A percentile compares a stretch with the other conserved stretches of the same genome.
Conservation (phyloP, 2,113 vertebrate species). For the Willisornis vidua region DNA sequence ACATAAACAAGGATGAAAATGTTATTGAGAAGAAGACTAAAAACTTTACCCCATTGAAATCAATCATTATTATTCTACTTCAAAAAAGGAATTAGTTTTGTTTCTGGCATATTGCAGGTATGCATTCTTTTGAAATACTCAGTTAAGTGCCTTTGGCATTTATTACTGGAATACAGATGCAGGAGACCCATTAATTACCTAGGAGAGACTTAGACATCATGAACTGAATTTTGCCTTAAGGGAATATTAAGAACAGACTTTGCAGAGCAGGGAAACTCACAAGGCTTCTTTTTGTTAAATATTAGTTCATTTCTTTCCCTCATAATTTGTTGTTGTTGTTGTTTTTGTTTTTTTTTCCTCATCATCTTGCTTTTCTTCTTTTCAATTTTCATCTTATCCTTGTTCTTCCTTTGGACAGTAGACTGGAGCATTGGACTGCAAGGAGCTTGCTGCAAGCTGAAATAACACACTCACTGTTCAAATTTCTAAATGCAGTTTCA, state of each 20-base stretch:
- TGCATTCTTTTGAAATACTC: background rate
- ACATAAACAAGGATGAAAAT: background rate
- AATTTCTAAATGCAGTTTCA: background rate
- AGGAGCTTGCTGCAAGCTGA: constrained; percentile 11
- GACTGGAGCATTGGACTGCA: background rate
- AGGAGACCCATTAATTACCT: background rate
- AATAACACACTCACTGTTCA: constrained; percentile 10
- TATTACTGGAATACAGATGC: background rate
- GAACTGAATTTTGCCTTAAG: background rate
- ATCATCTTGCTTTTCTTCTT: background rate
- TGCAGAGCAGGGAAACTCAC: background rate
- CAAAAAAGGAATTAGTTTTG: background rate
- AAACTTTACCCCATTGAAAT: background rate
- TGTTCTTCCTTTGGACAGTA: background rate
- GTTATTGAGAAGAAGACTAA: background rate
- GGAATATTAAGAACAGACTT: background rate
- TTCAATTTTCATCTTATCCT: background rate
- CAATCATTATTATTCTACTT: background rate
- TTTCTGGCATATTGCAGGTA: background rate
- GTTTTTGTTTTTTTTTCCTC: background rate
- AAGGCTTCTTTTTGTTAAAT: background rate
- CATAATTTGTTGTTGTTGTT: no score
- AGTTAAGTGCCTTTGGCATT: background rate
- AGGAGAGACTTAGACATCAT: background rate
- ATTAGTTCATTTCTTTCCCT: background rate